Percentiles rank a stretch among this genome's conserved stretches.
Conservation (phyloP, 2,797 vertebrate species). For the Caiman crocodilus region DNA sequence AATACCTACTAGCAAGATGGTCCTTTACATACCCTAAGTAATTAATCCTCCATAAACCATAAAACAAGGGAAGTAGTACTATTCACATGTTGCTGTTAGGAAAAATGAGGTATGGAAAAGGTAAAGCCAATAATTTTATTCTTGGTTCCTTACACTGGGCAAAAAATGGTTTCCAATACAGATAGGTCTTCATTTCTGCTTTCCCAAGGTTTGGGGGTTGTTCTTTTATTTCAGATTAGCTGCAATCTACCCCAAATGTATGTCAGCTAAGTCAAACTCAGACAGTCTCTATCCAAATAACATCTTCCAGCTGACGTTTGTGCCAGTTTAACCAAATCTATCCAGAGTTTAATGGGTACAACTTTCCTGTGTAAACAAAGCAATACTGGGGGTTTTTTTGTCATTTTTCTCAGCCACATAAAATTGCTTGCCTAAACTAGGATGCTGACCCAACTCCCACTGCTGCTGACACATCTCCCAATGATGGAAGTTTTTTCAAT, state of each 20-base stretch:
- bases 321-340: not conserved
- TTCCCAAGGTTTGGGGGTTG: not conserved
- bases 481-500: not conserved
- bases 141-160: accelerated
- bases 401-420: not conserved
- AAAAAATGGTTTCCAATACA: no score
- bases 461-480: not conserved
- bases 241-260: not conserved
- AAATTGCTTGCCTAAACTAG: not conserved
- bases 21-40: not conserved
- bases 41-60: not conserved
- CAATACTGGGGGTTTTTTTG: not conserved
- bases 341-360: not conserved
- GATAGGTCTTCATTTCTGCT: no score
- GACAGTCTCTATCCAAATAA: not conserved
- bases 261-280: not conserved
- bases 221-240: not conserved
- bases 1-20: not conserved
- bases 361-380: not conserved
- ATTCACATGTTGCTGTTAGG: not conserved
- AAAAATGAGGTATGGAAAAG: not conserved
- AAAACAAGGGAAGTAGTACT: not conserved
- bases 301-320: accelerated
- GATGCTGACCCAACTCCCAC: not conserved
- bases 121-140: not conserved